A percentile compares a stretch with the other conserved stretches of the same genome.
Evolutionary conservation across 2,113 vertebrate species (phyloP).

Genomic region (Erythrocercus mccallii): DNA sequence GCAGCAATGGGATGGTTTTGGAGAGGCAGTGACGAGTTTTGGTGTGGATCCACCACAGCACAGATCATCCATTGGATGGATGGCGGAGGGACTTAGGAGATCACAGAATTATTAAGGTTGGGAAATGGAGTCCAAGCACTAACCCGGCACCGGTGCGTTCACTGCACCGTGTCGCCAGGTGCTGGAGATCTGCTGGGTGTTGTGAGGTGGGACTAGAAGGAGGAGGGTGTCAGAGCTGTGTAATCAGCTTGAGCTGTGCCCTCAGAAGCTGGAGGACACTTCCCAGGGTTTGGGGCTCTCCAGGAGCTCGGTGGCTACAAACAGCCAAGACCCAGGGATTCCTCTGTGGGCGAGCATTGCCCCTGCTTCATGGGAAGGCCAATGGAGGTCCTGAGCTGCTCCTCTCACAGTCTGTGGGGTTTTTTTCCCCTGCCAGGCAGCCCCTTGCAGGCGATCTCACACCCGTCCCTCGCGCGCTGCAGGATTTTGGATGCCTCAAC

Average conservation of each 20-base stretch:
- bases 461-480: fast-evolving
- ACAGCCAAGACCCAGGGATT: background rate
- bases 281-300: fast-evolving
- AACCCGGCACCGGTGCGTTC: background rate
- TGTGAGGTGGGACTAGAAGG: background rate
- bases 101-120: background rate
- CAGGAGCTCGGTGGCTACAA: background rate
- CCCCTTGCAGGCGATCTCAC: background rate
- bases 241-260: fast-evolving
- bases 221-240: background rate
- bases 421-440: too few species aligned
- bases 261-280: background rate
- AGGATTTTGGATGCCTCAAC: background rate
- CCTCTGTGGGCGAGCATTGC: background rate
- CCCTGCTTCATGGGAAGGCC: background rate
- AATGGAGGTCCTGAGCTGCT: fast-evolving
- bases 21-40: background rate
- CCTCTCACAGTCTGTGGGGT: fast-evolving
- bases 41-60: background rate
- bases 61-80: fast-evolving
- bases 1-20: fast-evolving
- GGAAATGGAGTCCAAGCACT: background rate
- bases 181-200: background rate
- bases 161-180: fast-evolving
- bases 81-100: background rate